phyloP scores from a whole-genome alignment of 1,140 invertebrate species.

The Akabosia matsudoensis region DNA sequence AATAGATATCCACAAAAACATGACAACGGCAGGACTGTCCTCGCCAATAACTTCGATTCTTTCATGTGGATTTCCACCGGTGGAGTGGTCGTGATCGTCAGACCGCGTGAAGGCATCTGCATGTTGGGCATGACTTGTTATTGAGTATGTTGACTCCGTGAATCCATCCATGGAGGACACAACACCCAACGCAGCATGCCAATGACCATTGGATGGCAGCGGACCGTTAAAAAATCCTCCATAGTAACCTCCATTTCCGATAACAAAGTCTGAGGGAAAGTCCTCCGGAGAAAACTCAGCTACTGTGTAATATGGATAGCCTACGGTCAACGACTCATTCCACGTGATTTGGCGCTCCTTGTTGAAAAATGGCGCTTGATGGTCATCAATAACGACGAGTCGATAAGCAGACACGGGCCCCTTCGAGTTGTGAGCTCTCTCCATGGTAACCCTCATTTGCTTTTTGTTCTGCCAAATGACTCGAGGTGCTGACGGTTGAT shows the following conservation, averaged over 20 bases:
- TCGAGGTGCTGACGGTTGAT: not conserved
- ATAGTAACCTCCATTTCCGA: slow-evolving; percentile 72
- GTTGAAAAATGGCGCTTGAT: slow-evolving; percentile 58
- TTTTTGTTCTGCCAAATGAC: slow-evolving; percentile 1
- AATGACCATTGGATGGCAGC: slow-evolving; percentile 60
- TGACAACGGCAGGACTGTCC: slow-evolving; percentile 50
- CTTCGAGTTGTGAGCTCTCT: slow-evolving; percentile 59
- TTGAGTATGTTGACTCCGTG: slow-evolving; percentile 64
- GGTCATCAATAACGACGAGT: slow-evolving; percentile 67
- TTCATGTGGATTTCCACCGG: slow-evolving; percentile 8
- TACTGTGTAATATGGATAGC: slow-evolving; percentile 72
- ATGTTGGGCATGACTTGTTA: slow-evolving; percentile 54
- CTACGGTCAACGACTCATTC: slow-evolving; percentile 59
- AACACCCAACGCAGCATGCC: slow-evolving; percentile 69
- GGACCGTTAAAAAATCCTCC: slow-evolving; percentile 76
- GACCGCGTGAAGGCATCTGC: slow-evolving; percentile 40
- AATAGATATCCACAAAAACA: slow-evolving; percentile 61
- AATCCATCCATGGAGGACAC: slow-evolving; percentile 65
- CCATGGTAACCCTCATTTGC: slow-evolving; percentile 10
- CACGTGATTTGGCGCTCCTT: slow-evolving; percentile 59
- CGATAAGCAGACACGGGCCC: slow-evolving; percentile 69
- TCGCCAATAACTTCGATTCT: slow-evolving; percentile 36
- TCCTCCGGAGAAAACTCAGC: slow-evolving; percentile 65
- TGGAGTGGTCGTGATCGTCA: not conserved
- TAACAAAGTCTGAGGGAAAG: slow-evolving; percentile 63